A percentile compares a stretch with the other conserved stretches of the same genome.
Evolutionary conservation across 2,888 invertebrate species (phyloP).

Genomic region (Timema podura): DNA sequence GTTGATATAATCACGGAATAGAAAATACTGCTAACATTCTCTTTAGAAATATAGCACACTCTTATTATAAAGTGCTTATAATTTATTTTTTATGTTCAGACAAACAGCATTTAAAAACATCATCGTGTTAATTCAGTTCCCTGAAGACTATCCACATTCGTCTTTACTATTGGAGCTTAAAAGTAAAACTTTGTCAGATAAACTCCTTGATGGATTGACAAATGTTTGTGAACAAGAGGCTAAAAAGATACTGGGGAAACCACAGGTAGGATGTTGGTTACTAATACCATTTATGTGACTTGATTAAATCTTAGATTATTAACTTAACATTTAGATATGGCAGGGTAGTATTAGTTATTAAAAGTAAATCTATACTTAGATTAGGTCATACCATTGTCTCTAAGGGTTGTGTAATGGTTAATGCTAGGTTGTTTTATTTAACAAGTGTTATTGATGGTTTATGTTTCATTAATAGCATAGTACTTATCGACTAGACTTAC

Average conservation of each 20-base stretch:
- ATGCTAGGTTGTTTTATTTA: no score
- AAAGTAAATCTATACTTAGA: no score
- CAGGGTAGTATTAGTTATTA: neutral
- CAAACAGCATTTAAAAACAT: conserved; percentile 59
- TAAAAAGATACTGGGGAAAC: conserved; percentile 55
- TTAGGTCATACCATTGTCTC: no score
- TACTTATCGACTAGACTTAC: no score
- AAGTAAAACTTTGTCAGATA: conserved; percentile 62
- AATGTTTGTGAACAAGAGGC: conserved; percentile 59
- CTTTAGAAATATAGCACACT: neutral
- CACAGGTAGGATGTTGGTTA: conserved; percentile 45
- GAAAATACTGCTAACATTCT: neutral
- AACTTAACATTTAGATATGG: no score
- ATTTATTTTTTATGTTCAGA: conserved; percentile 41
- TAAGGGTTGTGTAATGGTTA: no score
- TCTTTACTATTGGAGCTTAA: conserved; percentile 63
- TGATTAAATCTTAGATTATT: no score
- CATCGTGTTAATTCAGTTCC: conserved; percentile 62
- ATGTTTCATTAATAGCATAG: no score
- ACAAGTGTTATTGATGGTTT: no score
- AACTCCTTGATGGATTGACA: conserved; percentile 57
- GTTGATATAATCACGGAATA: neutral
- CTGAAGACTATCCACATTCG: conserved; percentile 56
- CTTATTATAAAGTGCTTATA: neutral
- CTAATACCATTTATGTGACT: no score